A percentile compares a stretch with the other conserved stretches of the same genome.
Conservation (phyloP, 2,113 vertebrate species). For the Thomomys bottae region DNA sequence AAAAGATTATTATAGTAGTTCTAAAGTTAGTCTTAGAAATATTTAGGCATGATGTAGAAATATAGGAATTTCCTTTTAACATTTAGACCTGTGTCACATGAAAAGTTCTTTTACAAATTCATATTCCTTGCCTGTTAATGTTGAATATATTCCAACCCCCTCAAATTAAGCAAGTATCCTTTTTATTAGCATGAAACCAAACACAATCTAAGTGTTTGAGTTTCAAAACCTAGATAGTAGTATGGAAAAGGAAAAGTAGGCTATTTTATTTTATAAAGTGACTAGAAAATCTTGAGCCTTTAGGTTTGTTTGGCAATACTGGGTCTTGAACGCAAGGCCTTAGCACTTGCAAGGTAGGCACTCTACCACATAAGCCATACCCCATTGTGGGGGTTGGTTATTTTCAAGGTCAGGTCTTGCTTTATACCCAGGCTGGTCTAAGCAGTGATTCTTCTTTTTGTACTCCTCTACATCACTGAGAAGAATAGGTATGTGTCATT, state of each 20-base stretch:
- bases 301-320: neutral
- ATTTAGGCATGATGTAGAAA: neutral
- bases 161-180: neutral
- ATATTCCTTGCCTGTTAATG: neutral
- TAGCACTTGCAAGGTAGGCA: too few relatives aligned
- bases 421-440: too few relatives aligned
- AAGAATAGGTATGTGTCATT: too few relatives aligned
- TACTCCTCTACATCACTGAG: too few relatives aligned
- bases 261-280: conserved; percentile 46
- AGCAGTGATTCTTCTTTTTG: too few relatives aligned
- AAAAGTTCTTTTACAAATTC: neutral
- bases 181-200: conserved; percentile 34
- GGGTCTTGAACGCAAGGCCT: too few relatives aligned
- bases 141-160: neutral
- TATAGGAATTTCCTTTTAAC: neutral
- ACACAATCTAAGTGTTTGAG: conserved; percentile 19
- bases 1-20: neutral
- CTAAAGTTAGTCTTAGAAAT: neutral
- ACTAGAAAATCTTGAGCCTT: neutral
- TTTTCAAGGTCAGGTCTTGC: too few relatives aligned
- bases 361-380: too few relatives aligned
- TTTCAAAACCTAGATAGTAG: neutral
- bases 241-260: neutral
- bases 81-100: neutral
- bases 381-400: too few relatives aligned